Conservation (phyloP, 2,113 vertebrate species). For the Promerops cafer region DNA sequence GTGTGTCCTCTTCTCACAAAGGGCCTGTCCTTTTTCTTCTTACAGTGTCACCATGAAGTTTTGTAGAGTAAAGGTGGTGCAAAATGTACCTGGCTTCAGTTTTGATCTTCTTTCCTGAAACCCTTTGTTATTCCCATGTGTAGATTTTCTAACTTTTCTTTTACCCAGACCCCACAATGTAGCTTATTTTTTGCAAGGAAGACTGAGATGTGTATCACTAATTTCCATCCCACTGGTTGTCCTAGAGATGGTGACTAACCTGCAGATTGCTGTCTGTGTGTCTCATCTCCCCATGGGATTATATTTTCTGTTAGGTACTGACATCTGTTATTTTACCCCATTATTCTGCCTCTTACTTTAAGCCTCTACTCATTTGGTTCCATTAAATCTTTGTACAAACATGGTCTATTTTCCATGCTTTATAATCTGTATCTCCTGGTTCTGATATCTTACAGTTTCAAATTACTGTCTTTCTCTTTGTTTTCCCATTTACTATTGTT, state of each 20-base stretch:
- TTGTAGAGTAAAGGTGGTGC: not conserved
- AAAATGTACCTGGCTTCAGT: not conserved
- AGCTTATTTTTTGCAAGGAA: not conserved
- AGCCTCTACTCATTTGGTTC: not conserved
- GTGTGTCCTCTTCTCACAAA: not conserved
- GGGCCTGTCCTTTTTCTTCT: not conserved
- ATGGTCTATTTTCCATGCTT: not conserved
- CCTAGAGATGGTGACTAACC: not conserved
- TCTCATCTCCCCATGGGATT: not conserved
- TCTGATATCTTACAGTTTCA: not conserved
- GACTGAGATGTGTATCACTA: not conserved
- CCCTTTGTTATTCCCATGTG: not conserved
- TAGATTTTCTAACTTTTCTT: not conserved
- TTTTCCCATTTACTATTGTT: not conserved
- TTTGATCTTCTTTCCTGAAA: not conserved
- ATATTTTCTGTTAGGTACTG: not conserved
- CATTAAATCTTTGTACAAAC: not conserved
- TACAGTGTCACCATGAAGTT: not conserved
- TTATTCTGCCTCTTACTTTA: not conserved
- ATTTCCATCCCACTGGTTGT: not conserved
- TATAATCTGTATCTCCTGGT: not conserved
- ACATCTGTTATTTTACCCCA: not conserved
- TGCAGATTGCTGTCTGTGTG: not conserved
- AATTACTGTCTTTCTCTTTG: not conserved
- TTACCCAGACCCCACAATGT: rapidly evolving